Conservation (phyloP, 2,797 vertebrate genomes). For the Pipistrellus nathusii region DNA sequence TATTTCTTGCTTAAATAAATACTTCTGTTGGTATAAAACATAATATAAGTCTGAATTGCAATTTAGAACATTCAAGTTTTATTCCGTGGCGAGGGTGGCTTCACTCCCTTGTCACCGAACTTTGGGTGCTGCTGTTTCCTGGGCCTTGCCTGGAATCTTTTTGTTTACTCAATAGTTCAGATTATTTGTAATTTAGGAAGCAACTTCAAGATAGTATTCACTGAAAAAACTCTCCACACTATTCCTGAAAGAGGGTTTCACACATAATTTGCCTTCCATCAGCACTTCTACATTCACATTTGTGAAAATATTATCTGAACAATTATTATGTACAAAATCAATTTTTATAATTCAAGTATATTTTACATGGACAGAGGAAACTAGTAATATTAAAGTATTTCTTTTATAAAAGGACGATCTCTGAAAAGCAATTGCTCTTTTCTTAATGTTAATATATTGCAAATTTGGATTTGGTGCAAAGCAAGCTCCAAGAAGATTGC, state of each 20-base stretch:
- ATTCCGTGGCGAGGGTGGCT: neutral
- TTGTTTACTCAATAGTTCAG: neutral
- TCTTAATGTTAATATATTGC: neutral
- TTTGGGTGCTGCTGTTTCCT: neutral
- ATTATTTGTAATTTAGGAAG: neutral
- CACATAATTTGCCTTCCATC: neutral
- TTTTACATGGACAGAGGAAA: neutral
- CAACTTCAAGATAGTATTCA: neutral
- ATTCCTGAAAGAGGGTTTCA: neutral
- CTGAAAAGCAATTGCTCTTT: neutral
- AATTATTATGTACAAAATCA: slow-evolving; percentile 36
- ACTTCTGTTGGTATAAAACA: neutral
- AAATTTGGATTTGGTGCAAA: neutral
- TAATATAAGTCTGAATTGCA: neutral
- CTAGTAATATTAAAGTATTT: neutral
- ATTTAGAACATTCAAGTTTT: neutral
- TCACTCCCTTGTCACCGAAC: neutral
- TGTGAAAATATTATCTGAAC: neutral
- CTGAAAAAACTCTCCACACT: neutral
- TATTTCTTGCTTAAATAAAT: slow-evolving; percentile 8
- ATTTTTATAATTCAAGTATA: slow-evolving; percentile 50
- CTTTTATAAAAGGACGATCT: slow-evolving; percentile 13
- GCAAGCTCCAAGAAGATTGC: slow-evolving; percentile 11
- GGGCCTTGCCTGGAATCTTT: neutral
- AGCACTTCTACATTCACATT: neutral